Evolutionary conservation across 2,888 invertebrate species (phyloP).

Genomic region (Heterodera filipjevi): DNA sequence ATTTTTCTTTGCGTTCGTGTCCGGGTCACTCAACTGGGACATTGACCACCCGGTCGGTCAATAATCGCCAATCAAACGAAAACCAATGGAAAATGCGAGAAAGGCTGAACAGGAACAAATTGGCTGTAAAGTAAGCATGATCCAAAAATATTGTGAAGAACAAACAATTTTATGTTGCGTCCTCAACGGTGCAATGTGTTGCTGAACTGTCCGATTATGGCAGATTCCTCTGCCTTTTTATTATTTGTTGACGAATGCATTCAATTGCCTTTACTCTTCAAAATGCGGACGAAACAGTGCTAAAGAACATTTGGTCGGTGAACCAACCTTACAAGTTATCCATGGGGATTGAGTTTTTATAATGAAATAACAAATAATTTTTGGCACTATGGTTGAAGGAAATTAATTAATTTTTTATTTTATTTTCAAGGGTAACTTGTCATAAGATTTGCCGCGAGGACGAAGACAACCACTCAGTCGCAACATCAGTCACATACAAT

Average conservation of each 20-base stretch:
- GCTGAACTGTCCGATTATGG: background rate
- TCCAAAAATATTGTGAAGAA: background rate
- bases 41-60: background rate
- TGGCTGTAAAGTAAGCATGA: background rate
- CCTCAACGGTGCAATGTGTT: background rate
- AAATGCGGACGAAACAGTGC: background rate
- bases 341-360: background rate
- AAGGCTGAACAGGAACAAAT: background rate
- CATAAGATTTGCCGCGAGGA: constrained; percentile 1
- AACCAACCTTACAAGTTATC: no score
- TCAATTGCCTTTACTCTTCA: constrained; percentile 2
- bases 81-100: background rate
- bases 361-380: background rate
- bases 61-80: background rate
- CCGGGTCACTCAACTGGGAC: background rate
- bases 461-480: background rate
- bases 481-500: background rate
- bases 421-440: background rate
- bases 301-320: background rate
- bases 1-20: background rate
- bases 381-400: background rate
- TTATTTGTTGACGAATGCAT: background rate
- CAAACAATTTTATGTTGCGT: background rate
- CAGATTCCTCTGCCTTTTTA: background rate
- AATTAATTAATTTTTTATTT: background rate